Conservation (phyloP, 2,113 vertebrate species). For the Phyllostomus discolor region DNA sequence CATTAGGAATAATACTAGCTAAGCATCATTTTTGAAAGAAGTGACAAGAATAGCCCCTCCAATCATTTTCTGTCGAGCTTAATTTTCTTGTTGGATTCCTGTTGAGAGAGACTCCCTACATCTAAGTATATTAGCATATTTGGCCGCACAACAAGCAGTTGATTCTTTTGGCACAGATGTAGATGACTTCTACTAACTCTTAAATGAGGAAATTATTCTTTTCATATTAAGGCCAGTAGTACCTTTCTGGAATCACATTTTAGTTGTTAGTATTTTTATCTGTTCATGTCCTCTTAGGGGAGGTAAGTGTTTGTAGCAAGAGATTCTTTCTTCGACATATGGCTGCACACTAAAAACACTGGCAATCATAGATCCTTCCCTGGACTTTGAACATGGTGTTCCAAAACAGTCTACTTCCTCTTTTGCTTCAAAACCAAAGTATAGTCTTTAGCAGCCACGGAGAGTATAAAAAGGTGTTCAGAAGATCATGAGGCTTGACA, state of each 20-base stretch:
- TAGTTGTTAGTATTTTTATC: not conserved
- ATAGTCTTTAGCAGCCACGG: not conserved
- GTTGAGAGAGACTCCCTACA: not conserved
- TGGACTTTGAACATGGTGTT: not conserved
- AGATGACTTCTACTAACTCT: slow-evolving; percentile 26
- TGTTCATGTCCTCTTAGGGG: slow-evolving; percentile 6
- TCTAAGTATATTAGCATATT: not conserved
- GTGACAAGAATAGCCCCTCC: not conserved
- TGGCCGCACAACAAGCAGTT: not conserved
- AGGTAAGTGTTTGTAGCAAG: not conserved
- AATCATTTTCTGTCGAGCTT: not conserved
- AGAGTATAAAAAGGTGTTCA: not conserved
- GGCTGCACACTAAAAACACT: not conserved
- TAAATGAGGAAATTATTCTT: slow-evolving; percentile 49
- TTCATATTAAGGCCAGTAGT: slow-evolving; percentile 31
- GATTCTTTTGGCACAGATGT: slow-evolving; percentile 29
- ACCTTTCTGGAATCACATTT: slow-evolving; percentile 46
- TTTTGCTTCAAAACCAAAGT: not conserved
- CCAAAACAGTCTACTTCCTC: not conserved
- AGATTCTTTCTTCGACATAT: not conserved
- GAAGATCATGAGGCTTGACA: not conserved
- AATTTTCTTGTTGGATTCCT: not conserved
- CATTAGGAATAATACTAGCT: no score
- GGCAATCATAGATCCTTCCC: not conserved
- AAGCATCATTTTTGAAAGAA: not conserved